These are phyloP conservation scores for Channa argus DNA, from an alignment of 2,113 vertebrate genomes.

Conservation along the genomic window DNA sequence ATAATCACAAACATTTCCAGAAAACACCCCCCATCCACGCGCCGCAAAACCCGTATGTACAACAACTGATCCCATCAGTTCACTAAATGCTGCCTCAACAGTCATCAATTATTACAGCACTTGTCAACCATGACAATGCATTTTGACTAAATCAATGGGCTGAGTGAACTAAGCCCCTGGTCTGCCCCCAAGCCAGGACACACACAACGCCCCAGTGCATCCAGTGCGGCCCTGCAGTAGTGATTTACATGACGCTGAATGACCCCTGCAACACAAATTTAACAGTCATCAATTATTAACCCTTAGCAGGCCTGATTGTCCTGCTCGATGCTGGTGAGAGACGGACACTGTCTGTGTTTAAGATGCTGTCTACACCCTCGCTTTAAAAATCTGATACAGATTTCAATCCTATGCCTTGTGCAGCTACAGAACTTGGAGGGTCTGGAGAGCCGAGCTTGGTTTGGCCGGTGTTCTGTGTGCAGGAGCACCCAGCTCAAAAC, in stretches of 20 bases:
- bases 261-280: slow-evolving; percentile 48
- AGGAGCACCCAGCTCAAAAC: no score
- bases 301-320: neutral
- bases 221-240: slow-evolving; percentile 9
- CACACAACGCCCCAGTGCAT: slow-evolving; percentile 2
- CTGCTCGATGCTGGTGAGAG: slow-evolving; percentile 1
- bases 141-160: neutral
- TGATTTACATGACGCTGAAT: slow-evolving; percentile 46
- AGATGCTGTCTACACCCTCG: slow-evolving; percentile 18
- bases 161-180: neutral
- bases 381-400: neutral
- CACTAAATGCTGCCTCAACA: neutral
- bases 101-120: slow-evolving; percentile 5
- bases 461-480: no score
- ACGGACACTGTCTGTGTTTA: slow-evolving; percentile 16
- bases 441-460: no score
- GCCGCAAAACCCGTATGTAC: neutral
- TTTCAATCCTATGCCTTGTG: neutral
- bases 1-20: no score
- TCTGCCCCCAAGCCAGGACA: neutral
- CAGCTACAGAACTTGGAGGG: neutral
- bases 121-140: neutral
- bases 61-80: slow-evolving; percentile 1
- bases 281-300: slow-evolving; percentile 60
- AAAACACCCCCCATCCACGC: neutral